A percentile compares a stretch with the other conserved stretches of the same genome.
phyloP scores from a whole-genome alignment of 2,113 vertebrate genomes.

The Nothobranchius furzeri region DNA sequence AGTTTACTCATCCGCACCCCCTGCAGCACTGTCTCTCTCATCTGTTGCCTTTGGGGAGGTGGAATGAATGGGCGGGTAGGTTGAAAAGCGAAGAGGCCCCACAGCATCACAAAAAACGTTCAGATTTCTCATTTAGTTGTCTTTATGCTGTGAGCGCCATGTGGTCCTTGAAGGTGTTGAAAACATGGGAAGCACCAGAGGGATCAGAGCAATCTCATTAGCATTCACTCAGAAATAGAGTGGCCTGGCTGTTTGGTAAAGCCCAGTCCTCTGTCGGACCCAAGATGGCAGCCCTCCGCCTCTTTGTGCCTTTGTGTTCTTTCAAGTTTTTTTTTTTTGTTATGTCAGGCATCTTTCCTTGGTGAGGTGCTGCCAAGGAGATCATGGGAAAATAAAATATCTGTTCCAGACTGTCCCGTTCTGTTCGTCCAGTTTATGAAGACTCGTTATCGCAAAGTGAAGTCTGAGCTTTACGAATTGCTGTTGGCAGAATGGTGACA shows the following conservation, averaged over 20 bases:
- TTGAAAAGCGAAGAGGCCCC: conserved; percentile 92
- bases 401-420: not conserved
- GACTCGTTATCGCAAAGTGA: no score
- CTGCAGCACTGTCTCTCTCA: conserved; percentile 83
- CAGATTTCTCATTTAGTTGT: conserved; percentile 99
- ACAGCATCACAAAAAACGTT: conserved; percentile 85
- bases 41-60: conserved; percentile 69
- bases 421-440: not conserved
- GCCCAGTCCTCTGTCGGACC: conserved; percentile 83
- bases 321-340: conserved; percentile 79
- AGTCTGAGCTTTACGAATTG: no score
- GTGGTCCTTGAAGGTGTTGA: conserved; percentile 99
- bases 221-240: conserved; percentile 96
- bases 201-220: conserved; percentile 99
- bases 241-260: conserved; percentile 90
- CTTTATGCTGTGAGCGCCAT: conserved; percentile 99
- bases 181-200: conserved; percentile 98
- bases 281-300: conserved; percentile 85
- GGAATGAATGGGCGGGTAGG: conserved; percentile 90
- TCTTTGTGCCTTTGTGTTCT: conserved; percentile 95
- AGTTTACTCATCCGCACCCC: conserved; percentile 80
- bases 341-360: conserved; percentile 82
- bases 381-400: conserved; percentile 87
- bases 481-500: no score
- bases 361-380: conserved; percentile 84